Evolutionary conservation across 2,888 invertebrate genomes (phyloP), one percentile per base, ranked within the genome.

Genomic region (Tetanocera ferruginea): DNA sequence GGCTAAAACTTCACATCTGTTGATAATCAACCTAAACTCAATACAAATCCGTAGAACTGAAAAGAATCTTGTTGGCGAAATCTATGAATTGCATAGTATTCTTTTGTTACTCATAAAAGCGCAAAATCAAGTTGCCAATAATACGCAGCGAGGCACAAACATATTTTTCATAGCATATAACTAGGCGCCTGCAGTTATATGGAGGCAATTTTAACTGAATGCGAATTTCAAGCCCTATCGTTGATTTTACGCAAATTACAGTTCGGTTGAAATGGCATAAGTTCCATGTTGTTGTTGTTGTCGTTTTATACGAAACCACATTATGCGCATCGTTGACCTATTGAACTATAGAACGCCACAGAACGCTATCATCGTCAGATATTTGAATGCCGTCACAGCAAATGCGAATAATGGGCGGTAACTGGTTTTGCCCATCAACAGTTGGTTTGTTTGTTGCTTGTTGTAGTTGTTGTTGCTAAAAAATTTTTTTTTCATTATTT

Each of bases 241-340:
- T 60, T 17, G 28, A 34, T 66, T 31, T 31, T 34, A 66, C 34
- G 64, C 64, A 66, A 55, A 55, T 52, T 52, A 52, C 19, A 19
- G 28, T 37, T 34, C n/a, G 25, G 34, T 62, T 62, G 31, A 1
- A 23, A 9, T 62, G 11, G 31, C 11, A 25, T 1, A 3, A 31
- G 14, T 6, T 31, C 17, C 11, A 8, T 62, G 2, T 28, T 62
- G 3, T 66, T 66, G 37, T 66, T 37, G n/a, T 43, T 66, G 37
- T 70, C 51, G 14, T 8, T 52, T 70, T 14, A 23, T 19, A 31
- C 2, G 3, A 17, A 31, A 31, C n/a, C 52, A 52, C 28, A 55
- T 70, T 70, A 37, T 57, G 72, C 87, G 87, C 87, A 87, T 88
- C 87, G 88, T 87, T 87, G 87, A 87, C 87, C 87, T 87, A 87